Evolutionary conservation across 1,140 invertebrate species (phyloP).

Genomic region (Trichonephila clavata): DNA sequence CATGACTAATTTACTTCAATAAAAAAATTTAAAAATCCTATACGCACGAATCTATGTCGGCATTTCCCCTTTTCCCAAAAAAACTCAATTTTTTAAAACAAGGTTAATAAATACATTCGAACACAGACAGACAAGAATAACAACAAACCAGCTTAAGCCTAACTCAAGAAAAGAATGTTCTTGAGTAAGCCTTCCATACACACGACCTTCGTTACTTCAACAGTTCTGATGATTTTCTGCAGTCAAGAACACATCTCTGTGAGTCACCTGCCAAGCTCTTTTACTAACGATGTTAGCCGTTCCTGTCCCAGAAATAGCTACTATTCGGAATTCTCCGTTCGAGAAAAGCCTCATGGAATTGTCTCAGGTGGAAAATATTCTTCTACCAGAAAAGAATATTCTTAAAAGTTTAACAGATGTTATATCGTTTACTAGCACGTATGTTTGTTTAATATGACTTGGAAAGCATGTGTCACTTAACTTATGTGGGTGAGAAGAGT

Average conservation of each 20-base stretch:
- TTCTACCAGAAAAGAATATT: constrained; percentile 4
- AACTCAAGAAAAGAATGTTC: constrained; percentile 4
- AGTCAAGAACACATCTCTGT: constrained; percentile 25
- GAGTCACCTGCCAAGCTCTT: constrained; percentile 10
- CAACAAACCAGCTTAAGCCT: not conserved
- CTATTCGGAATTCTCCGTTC: constrained; percentile 23
- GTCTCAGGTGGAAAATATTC: not conserved
- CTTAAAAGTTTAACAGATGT: not conserved
- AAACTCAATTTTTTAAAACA: not conserved
- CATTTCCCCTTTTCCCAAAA: not conserved
- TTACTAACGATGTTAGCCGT: constrained; percentile 18
- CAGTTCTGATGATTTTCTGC: not conserved
- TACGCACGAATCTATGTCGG: not conserved
- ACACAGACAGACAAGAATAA: not conserved
- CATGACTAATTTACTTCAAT: not conserved
- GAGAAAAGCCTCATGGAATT: constrained; percentile 4
- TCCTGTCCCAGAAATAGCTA: not conserved
- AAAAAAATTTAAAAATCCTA: not conserved
- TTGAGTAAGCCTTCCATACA: constrained; percentile 12
- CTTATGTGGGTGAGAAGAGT: not conserved
- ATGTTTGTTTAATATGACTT: constrained; percentile 15
- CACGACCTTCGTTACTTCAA: not conserved
- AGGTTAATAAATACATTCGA: not conserved
- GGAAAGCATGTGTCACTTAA: constrained; percentile 1
- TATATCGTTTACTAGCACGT: not conserved